Percentiles rank a stretch among this genome's conserved stretches.
Evolutionary conservation across 2,113 vertebrate species (phyloP).

Genomic region (Oryzias curvinotus): DNA sequence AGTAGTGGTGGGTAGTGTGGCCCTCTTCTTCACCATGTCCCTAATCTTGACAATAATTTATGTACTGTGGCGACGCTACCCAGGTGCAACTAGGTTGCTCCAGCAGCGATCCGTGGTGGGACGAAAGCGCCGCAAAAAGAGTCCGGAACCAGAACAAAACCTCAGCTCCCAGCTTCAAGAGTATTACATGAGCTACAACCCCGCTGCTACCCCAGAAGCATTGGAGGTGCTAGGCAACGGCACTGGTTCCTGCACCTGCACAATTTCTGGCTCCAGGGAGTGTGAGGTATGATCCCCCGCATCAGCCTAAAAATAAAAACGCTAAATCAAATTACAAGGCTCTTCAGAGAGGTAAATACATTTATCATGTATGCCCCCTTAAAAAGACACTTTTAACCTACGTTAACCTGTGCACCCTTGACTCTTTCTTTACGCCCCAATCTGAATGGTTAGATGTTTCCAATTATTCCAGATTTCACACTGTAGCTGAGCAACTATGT

Average conservation of each 20-base stretch:
- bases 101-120: slow-evolving; percentile 91
- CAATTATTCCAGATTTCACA: slow-evolving; percentile 58
- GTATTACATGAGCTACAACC: slow-evolving; percentile 99
- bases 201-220: slow-evolving; percentile 94
- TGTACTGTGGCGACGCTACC: slow-evolving; percentile 95
- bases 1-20: slow-evolving; percentile 94
- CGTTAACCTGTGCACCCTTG: slow-evolving; percentile 50
- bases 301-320: slow-evolving; percentile 83
- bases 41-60: slow-evolving; percentile 94
- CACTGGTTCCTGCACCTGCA: slow-evolving; percentile 97
- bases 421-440: slow-evolving; percentile 42
- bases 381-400: slow-evolving; percentile 42
- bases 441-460: slow-evolving; percentile 44
- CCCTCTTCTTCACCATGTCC: slow-evolving; percentile 92
- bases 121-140: slow-evolving; percentile 94
- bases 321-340: slow-evolving; percentile 79
- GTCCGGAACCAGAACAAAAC: slow-evolving; percentile 93
- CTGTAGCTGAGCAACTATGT: neutral
- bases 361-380: slow-evolving; percentile 65
- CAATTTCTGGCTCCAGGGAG: slow-evolving; percentile 98
- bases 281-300: slow-evolving; percentile 98
- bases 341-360: slow-evolving; percentile 94
- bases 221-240: slow-evolving; percentile 98
- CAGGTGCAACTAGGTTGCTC: slow-evolving; percentile 89
- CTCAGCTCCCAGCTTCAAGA: slow-evolving; percentile 98